These are phyloP conservation scores for Euwallacea similis DNA, from an alignment of 1,140 invertebrate species.

Conservation along the genomic window DNA sequence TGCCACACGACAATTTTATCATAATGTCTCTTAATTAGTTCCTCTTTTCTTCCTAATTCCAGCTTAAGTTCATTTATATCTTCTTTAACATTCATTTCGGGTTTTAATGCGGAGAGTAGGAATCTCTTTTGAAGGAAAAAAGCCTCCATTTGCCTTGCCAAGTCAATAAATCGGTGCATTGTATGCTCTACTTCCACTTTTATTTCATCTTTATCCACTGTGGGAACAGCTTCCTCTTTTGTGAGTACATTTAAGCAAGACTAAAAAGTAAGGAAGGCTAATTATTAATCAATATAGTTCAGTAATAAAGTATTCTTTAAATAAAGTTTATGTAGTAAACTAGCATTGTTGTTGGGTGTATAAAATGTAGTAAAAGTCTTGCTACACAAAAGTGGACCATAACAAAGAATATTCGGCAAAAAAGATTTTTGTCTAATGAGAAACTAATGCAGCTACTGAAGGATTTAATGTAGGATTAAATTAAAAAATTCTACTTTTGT, in stretches of 20 bases:
- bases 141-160: slow-evolving; percentile 89
- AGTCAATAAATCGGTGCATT: slow-evolving; percentile 81
- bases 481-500: too few relatives aligned
- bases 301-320: too few relatives aligned
- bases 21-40: slow-evolving; percentile 84
- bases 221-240: slow-evolving; percentile 76
- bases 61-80: slow-evolving; percentile 82
- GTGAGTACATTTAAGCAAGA: slow-evolving; percentile 82
- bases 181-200: slow-evolving; percentile 84
- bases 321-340: too few relatives aligned
- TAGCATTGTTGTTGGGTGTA: too few relatives aligned
- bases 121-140: slow-evolving; percentile 93
- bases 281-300: neutral
- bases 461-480: too few relatives aligned
- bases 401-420: too few relatives aligned
- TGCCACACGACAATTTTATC: slow-evolving; percentile 91
- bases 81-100: slow-evolving; percentile 88
- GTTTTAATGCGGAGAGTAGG: slow-evolving; percentile 85
- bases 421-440: too few relatives aligned
- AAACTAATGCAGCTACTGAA: too few relatives aligned
- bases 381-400: too few relatives aligned
- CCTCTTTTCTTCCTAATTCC: slow-evolving; percentile 84
- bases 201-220: slow-evolving; percentile 81
- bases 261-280: slow-evolving; percentile 57
- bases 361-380: too few relatives aligned